Conservation (phyloP, 2,888 invertebrate genomes). For the Caenorhabditis imperialis region DNA sequence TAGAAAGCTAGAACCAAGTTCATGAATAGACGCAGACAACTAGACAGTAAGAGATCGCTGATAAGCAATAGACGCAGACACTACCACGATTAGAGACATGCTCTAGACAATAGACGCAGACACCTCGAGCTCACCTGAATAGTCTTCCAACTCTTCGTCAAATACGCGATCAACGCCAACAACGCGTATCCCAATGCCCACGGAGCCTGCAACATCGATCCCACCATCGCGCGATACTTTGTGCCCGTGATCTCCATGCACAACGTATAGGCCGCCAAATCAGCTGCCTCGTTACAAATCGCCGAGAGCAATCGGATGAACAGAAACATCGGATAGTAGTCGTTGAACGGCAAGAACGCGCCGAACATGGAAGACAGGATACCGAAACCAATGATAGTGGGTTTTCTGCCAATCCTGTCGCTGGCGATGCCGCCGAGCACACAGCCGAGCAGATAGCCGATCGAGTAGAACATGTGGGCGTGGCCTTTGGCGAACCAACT, state of each 20-base stretch:
- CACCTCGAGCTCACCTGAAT: constrained; percentile 74
- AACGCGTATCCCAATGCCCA: constrained; percentile 78
- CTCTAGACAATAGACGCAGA: no score
- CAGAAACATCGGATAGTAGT: constrained; percentile 73
- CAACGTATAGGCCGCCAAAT: constrained; percentile 77
- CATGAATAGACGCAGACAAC: no score
- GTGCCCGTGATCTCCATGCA: constrained; percentile 78
- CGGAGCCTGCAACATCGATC: constrained; percentile 77
- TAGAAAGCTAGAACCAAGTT: no score
- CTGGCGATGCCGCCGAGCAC: constrained; percentile 75
- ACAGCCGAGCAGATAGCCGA: constrained; percentile 78
- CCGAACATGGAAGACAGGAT: constrained; percentile 78
- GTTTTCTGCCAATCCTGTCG: constrained; percentile 78
- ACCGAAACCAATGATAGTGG: constrained; percentile 78
- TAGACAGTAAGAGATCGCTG: no score
- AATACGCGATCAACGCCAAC: constrained; percentile 77
- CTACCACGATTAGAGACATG: no score
- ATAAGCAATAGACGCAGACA: no score
- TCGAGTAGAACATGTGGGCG: constrained; percentile 78
- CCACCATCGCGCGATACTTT: constrained; percentile 77
- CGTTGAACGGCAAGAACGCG: constrained; percentile 75
- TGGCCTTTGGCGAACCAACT: constrained; percentile 77
- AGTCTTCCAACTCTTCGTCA: constrained; percentile 76
- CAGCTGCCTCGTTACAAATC: constrained; percentile 77
- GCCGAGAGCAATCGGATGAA: constrained; percentile 71